Evolutionary conservation across 1,140 invertebrate species (phyloP), one percentile per base, ranked within the genome.

Genomic region (Drosophila prosaltans): DNA sequence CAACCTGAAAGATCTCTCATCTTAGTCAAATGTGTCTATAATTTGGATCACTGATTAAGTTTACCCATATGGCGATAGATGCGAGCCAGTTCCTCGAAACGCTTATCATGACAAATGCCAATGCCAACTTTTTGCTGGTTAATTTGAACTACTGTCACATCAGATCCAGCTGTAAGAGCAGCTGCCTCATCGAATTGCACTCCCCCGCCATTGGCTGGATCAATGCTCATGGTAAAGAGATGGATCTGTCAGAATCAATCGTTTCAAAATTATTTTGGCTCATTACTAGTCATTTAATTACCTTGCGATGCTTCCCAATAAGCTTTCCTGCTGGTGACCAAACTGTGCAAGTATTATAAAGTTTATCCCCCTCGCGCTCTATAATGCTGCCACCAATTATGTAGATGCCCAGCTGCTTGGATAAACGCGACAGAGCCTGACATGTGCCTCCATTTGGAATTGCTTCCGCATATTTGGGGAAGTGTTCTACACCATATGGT

Each of bases 181-280:
- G 97, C 96, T 2, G 97, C 98, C 91, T 99, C 98, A 84, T 97
- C 96, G 82, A 99, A 98, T 41, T 95, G 95, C 45, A 99, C 97
- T 93, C 97, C 97, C 7, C 96, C 97, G 3, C 36, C 26, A 6
- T 84, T 75, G 2, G 58, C 88, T 2, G 72, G 59, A 11, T 97
- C 97, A 73, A 99, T 96, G 90, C 98, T 96, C 90, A 99, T 98
- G 92, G 99, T 97, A 93, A 99, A 99, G 41, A 99, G 94, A 93
- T 99, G 98, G 72, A 98, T 94, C 90, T 91, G 65, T n/a, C 0
- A 2, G 21, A 2, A 51, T 26, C 2, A 26, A 26, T 10, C 8
- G 3, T 9, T 16, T 16, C 16, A 16, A 0, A 16, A 16, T 16
- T 16, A 16, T 16, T 16, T 16, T 16, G 16, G 16, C 16, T 16